These are phyloP conservation scores for Agrochola macilenta DNA, from an alignment of 2,888 invertebrate species.

Conservation along the genomic window DNA sequence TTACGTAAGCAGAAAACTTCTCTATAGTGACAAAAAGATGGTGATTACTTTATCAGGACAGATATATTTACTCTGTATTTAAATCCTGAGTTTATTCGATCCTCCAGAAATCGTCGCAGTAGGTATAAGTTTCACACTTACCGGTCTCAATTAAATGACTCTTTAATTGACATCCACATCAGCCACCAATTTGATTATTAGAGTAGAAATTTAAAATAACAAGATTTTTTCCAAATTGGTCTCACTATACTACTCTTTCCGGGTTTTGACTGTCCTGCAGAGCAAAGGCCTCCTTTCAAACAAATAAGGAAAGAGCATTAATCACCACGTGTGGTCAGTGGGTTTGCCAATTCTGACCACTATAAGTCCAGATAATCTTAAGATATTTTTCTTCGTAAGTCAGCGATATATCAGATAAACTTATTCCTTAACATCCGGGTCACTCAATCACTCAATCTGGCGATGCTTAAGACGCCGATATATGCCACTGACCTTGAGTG, in stretches of 20 bases:
- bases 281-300: not conserved
- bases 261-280: not conserved
- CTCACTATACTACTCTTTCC: not conserved
- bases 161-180: slow-evolving; percentile 15
- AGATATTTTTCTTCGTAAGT: not conserved
- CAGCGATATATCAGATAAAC: not conserved
- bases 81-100: slow-evolving; percentile 3
- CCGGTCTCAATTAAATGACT: not conserved
- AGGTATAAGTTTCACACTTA: slow-evolving; percentile 3
- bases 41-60: not conserved
- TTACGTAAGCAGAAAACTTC: not conserved
- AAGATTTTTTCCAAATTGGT: not conserved
- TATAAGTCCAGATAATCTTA: not conserved
- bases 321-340: not conserved
- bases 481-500: too few species aligned
- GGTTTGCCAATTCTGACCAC: not conserved
- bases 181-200: slow-evolving; percentile 7
- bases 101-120: not conserved
- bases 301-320: slow-evolving; percentile 1
- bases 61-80: not conserved
- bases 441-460: not conserved
- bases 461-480: too few species aligned
- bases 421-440: not conserved
- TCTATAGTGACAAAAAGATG: not conserved
- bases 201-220: slow-evolving; percentile 25